Conservation (phyloP, 2,113 vertebrate species). For the Tachysurus fulvidraco region DNA sequence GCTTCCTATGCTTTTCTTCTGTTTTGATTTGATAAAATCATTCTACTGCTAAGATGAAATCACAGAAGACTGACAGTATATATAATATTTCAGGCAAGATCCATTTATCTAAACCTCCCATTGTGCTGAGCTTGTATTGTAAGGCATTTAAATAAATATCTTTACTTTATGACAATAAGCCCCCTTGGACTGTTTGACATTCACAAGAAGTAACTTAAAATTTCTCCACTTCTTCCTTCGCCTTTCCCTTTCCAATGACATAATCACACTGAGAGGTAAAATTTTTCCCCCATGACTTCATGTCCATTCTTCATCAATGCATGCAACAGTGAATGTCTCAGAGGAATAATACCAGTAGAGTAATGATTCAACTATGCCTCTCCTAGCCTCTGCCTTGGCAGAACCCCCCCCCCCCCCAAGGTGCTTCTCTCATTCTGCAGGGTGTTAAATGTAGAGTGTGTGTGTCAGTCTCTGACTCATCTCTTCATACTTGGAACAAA, state of each 20-base stretch:
- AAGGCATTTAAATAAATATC: conserved; percentile 3
- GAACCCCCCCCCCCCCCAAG: not conserved
- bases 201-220: not conserved
- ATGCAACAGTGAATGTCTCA: conserved; percentile 17
- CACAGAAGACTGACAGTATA: conserved; percentile 12
- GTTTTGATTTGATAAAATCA: not conserved
- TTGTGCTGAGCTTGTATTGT: conserved; percentile 17
- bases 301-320: conserved; percentile 19
- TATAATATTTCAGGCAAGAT: not conserved
- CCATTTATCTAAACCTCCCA: conserved; percentile 26
- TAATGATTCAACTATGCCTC: conserved; percentile 31
- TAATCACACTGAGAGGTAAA: conserved; percentile 20
- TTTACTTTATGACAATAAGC: conserved; percentile 17
- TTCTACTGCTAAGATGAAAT: not conserved
- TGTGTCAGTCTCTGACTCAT: conserved; percentile 53
- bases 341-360: conserved; percentile 7
- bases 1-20: not conserved
- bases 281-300: conserved; percentile 19
- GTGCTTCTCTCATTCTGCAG: conserved; percentile 29
- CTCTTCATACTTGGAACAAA: conserved; percentile 24
- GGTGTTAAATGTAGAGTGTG: conserved; percentile 48
- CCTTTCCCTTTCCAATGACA: not conserved
- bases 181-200: not conserved
- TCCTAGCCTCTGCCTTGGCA: conserved; percentile 4
- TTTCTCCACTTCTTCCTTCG: not conserved